phyloP scores from a whole-genome alignment of 2,888 invertebrate genomes.

The Galeruca laticollis region DNA sequence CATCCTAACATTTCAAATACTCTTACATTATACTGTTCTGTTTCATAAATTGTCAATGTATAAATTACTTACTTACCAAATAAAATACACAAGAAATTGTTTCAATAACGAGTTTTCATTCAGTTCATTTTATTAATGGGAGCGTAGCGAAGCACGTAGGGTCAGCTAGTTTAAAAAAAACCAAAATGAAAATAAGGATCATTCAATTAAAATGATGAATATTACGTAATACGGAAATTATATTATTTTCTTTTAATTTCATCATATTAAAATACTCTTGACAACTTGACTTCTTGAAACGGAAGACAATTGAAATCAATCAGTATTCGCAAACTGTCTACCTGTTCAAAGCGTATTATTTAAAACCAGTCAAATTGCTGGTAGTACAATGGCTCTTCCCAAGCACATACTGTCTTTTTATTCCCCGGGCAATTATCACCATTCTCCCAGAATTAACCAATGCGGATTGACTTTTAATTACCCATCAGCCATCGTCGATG shows the following conservation, averaged over 20 bases:
- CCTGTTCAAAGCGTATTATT: background rate
- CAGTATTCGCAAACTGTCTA: background rate
- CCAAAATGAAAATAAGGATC: too few species aligned
- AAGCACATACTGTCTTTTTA: constrained; percentile 43
- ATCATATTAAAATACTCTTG: background rate
- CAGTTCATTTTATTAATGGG: too few species aligned
- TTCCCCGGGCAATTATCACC: constrained; percentile 47
- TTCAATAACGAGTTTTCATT: too few species aligned
- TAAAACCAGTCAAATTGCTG: constrained; percentile 30
- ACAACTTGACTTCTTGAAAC: background rate
- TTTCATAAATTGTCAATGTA: too few species aligned
- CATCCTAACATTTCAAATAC: too few species aligned
- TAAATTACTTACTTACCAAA: too few species aligned
- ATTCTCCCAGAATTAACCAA: constrained; percentile 45
- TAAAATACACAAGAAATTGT: too few species aligned
- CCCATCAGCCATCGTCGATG: constrained; percentile 43
- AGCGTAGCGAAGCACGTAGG: too few species aligned
- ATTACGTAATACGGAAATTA: too few species aligned
- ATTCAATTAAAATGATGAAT: background rate
- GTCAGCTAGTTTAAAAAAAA: too few species aligned
- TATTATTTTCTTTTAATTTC: background rate
- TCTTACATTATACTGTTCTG: too few species aligned
- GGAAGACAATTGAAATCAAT: constrained; percentile 1
- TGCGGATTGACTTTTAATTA: constrained; percentile 47
- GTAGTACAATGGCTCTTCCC: constrained; percentile 16